These are phyloP conservation scores for Ceratothoa steindachneri DNA, from an alignment of 2,888 invertebrate genomes.

Conservation along the genomic window DNA sequence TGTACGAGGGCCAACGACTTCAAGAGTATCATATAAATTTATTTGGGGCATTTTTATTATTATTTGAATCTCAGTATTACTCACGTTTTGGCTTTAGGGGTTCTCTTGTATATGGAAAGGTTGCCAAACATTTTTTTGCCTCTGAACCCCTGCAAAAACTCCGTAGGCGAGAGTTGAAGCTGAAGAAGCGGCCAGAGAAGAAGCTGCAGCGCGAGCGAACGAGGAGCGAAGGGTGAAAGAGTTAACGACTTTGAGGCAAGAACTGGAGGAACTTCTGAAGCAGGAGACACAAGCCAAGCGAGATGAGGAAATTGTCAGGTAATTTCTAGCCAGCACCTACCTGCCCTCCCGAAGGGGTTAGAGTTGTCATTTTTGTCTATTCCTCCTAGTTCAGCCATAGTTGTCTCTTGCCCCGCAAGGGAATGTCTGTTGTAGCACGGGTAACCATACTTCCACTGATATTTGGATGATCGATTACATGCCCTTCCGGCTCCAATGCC, in stretches of 20 bases:
- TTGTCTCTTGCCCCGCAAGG: slow-evolving; percentile 49
- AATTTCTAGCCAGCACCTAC: slow-evolving; percentile 10
- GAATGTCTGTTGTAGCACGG: background rate
- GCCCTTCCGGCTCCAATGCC: too few relatives aligned
- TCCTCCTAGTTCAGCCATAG: slow-evolving; percentile 72
- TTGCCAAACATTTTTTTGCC: too few relatives aligned
- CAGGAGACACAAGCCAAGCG: slow-evolving; percentile 79
- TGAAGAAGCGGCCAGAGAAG: slow-evolving; percentile 61
- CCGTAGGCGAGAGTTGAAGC: slow-evolving; percentile 59
- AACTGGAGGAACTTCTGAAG: slow-evolving; percentile 67
- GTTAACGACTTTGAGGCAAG: slow-evolving; percentile 65
- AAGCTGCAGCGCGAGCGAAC: slow-evolving; percentile 65
- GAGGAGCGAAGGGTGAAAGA: slow-evolving; percentile 70
- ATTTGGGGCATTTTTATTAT: too few relatives aligned
- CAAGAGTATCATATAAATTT: too few relatives aligned
- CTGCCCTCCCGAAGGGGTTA: slow-evolving; percentile 71
- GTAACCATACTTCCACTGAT: too few relatives aligned
- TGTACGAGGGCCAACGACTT: too few relatives aligned
- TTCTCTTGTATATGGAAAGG: too few relatives aligned
- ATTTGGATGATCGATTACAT: too few relatives aligned
- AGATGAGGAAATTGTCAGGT: slow-evolving; percentile 70
- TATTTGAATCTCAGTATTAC: too few relatives aligned
- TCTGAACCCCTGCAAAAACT: too few relatives aligned
- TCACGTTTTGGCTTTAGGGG: too few relatives aligned
- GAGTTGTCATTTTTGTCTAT: slow-evolving; percentile 74